phyloP scores from a whole-genome alignment of 2,888 invertebrate genomes.

The Deladenus siricidicola region DNA sequence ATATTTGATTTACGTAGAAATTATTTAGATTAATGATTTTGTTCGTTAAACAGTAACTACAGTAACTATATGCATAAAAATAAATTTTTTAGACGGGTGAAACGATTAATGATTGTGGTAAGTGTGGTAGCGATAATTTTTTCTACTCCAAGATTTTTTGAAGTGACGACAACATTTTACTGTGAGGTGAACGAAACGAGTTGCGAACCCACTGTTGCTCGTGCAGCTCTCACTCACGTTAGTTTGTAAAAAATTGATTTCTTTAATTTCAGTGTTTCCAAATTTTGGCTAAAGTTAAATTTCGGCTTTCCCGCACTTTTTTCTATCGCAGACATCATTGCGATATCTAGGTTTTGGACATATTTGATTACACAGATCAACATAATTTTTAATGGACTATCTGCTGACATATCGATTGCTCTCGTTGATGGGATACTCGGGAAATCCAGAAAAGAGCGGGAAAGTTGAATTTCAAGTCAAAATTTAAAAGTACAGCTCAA shows the following conservation, averaged over 20 bases:
- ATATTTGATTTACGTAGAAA: no score
- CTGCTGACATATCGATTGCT: no score
- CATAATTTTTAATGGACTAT: no score
- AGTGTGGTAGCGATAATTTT: slow-evolving; percentile 44
- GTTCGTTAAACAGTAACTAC: no score
- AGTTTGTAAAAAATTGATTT: slow-evolving; percentile 19
- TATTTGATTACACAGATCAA: no score
- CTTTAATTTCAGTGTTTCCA: slow-evolving; percentile 32
- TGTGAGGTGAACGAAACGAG: slow-evolving; percentile 7
- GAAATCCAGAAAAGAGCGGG: no score
- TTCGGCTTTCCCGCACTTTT: no score
- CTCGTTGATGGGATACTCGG: no score
- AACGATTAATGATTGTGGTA: slow-evolving; percentile 44
- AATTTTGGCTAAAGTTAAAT: no score
- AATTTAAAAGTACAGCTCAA: no score
- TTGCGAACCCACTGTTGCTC: slow-evolving; percentile 6
- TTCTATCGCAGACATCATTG: slow-evolving; percentile 31
- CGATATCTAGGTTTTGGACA: neutral
- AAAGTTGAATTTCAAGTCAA: neutral
- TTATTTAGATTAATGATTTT: neutral
- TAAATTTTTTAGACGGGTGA: slow-evolving; percentile 41
- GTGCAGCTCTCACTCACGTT: neutral
- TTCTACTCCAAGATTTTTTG: slow-evolving; percentile 49
- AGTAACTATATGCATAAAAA: neutral
- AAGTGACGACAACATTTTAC: slow-evolving; percentile 34